A percentile compares a stretch with the other conserved stretches of the same genome.
Conservation (phyloP, 2,888 invertebrate genomes). For the Slavum lentiscoides region DNA sequence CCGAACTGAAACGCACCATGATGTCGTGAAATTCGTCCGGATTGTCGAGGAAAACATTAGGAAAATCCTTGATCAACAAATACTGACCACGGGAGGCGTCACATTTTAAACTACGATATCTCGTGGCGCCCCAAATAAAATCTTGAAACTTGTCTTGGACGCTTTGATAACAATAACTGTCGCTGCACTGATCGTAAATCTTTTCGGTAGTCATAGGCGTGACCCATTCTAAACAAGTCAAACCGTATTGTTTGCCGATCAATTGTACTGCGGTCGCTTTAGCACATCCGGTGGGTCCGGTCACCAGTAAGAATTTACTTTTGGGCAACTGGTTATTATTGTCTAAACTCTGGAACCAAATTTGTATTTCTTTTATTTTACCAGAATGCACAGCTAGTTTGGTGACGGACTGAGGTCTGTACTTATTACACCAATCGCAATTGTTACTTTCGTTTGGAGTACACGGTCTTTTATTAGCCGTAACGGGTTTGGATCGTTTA, state of each 20-base stretch:
- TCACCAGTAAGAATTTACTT: conserved; percentile 65
- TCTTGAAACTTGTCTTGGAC: conserved; percentile 65
- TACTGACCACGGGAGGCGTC: conserved; percentile 35
- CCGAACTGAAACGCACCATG: conserved; percentile 40
- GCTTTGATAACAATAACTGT: conserved; percentile 39
- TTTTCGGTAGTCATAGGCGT: conserved; percentile 75
- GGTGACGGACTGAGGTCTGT: conserved; percentile 65
- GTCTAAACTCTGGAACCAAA: conserved; percentile 66
- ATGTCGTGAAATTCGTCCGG: conserved; percentile 54
- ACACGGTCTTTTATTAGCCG: conserved; percentile 9
- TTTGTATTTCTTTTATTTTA: conserved; percentile 73
- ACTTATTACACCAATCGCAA: conserved; percentile 64
- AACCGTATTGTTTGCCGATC: conserved; percentile 68
- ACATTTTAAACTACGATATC: conserved; percentile 63
- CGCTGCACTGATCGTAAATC: conserved; percentile 56
- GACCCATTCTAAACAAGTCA: conserved; percentile 77
- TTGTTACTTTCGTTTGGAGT: conserved; percentile 2
- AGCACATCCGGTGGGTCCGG: conserved; percentile 83
- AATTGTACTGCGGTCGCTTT: conserved; percentile 76
- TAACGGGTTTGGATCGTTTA: background rate
- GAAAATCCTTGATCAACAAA: conserved; percentile 55
- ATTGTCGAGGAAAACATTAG: conserved; percentile 54
- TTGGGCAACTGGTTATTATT: conserved; percentile 60
- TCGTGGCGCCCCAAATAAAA: conserved; percentile 76
- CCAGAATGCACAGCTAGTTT: conserved; percentile 76